Percentiles rank a stretch among this genome's conserved stretches.
Conservation (phyloP, 2,113 vertebrate species). For the Phyllostomus hastatus region DNA sequence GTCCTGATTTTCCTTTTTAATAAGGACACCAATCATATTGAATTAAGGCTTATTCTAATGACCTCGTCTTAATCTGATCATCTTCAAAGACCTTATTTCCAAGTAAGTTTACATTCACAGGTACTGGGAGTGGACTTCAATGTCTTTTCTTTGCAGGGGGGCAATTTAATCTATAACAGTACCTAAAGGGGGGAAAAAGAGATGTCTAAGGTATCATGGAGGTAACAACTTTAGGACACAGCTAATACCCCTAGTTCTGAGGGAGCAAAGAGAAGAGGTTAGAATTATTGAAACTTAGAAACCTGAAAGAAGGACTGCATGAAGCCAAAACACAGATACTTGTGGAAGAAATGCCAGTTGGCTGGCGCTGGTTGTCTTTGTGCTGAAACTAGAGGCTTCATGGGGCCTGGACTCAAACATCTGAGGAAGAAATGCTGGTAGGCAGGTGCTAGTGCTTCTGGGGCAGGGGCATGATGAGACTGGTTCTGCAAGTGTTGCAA, state of each 20-base stretch:
- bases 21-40: background rate
- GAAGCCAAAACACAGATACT: background rate
- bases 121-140: background rate
- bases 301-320: background rate
- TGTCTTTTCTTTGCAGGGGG: background rate
- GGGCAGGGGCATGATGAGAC: background rate
- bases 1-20: background rate
- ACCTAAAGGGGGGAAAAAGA: background rate
- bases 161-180: background rate
- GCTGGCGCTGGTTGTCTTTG: background rate
- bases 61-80: background rate
- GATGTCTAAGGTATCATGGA: background rate
- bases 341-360: background rate
- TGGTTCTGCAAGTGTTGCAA: background rate
- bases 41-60: background rate
- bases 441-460: background rate
- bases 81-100: background rate
- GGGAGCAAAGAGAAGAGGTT: background rate
- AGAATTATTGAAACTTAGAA: background rate
- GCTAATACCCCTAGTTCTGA: background rate
- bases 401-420: background rate
- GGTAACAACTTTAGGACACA: background rate
- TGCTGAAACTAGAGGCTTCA: background rate
- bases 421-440: background rate
- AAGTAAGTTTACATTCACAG: conserved; percentile 6